Conservation (phyloP, 2,113 vertebrate genomes). For the Prunella himalayana region DNA sequence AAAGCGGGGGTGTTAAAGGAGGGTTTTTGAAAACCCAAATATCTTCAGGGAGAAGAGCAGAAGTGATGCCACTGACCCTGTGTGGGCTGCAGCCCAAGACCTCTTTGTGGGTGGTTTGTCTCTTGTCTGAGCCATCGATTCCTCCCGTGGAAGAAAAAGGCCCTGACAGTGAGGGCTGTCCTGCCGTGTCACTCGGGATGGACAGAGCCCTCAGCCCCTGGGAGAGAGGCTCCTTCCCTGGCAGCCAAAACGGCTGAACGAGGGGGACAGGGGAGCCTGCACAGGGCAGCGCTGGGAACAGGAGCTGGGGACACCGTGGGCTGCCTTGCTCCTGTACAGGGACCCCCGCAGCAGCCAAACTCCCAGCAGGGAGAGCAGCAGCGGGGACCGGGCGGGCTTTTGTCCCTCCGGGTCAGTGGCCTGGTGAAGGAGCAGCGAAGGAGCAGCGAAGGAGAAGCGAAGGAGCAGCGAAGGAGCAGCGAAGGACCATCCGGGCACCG, state of each 20-base stretch:
- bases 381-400: accelerated
- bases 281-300: accelerated
- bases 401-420: accelerated
- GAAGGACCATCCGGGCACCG: background rate
- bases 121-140: background rate
- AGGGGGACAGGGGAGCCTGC: background rate
- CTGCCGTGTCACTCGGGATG: background rate
- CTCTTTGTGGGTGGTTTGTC: background rate
- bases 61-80: background rate
- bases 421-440: background rate
- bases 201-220: background rate
- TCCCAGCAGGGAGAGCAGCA: background rate
- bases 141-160: background rate
- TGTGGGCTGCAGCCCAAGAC: background rate
- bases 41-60: background rate
- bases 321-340: accelerated
- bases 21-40: background rate
- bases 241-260: accelerated
- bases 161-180: accelerated
- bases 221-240: background rate
- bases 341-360: background rate
- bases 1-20: accelerated
- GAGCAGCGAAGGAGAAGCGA: background rate
- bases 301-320: accelerated
- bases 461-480: background rate